Base-by-base conservation (phyloP, 2,888 invertebrate genomes). In the Hypomecis punctinalis region DNA sequence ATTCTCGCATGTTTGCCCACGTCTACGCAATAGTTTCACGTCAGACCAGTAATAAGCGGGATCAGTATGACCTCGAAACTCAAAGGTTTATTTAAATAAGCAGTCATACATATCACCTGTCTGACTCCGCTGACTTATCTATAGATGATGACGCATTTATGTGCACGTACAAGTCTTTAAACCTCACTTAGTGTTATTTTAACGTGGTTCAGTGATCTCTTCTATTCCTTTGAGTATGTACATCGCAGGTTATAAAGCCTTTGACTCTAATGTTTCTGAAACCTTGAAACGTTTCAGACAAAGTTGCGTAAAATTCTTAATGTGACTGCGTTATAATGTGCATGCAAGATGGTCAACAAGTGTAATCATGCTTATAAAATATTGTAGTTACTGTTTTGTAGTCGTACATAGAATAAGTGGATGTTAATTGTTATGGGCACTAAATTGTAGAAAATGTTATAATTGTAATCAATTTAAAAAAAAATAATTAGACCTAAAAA, bases 61-160 rank as follows among this genome's bases (percentile, higher is more conserved):
- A 43, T 40, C n/a, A 13, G 35, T n/a, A 43, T 60, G 54, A 58
- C 57, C 57, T 61, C 58, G 49, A 23, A 58, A 8, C 43, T 55
- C 13, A 51, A 56, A 49, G 51, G 54, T 52, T 55, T 59, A 66
- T 65, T 61, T 39, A 59, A 63, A 63, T 55, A 49, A 46, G 51
- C 4, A 61, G 45, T 55, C 61, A n/a, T 43, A 54, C 54, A 10
- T 56, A 45, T 57, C 61, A 58, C 9, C 9, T 8, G 42, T 48
- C 51, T 46, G 56, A 60, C 39, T 42, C 13, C 9, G 36, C 11
- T 8, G 40, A 39, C 11, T 45, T 66, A 66, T 66, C 39, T 62
- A 47, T 46, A 56, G 46, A 51, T 13, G 13, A 46, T 49, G 57
- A 58, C 57, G 61, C 48, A 23, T 45, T 48, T 47, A 9, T 49